These are phyloP conservation scores for Saxicola maurus DNA, from an alignment of 2,797 vertebrate genomes.

Conservation along the genomic window DNA sequence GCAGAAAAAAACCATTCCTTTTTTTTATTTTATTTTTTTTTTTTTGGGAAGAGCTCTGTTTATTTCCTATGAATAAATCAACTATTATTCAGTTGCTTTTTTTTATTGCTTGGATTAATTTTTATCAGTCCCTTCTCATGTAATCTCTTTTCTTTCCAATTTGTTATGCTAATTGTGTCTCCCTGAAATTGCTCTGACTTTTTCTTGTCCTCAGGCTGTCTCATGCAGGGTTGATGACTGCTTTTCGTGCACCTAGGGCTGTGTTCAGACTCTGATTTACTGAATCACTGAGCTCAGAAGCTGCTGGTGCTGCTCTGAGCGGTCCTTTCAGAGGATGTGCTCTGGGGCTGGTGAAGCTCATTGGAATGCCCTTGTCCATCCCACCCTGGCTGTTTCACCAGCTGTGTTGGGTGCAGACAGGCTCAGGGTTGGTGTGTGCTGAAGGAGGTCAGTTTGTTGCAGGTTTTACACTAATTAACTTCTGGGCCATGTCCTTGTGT, in stretches of 20 bases:
- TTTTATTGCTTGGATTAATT: not conserved
- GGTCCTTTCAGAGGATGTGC: not conserved
- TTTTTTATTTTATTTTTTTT: rapidly evolving
- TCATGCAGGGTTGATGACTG: not conserved
- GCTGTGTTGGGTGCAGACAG: not conserved
- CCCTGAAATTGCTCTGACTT: not conserved
- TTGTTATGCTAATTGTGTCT: not conserved
- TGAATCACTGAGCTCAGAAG: not conserved
- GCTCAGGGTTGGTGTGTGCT: rapidly evolving
- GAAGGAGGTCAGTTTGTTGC: not conserved
- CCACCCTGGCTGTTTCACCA: not conserved
- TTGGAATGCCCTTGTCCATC: not conserved
- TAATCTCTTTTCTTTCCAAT: not conserved
- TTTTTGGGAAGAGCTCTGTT: not conserved
- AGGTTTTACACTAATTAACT: not conserved
- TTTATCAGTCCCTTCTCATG: not conserved
- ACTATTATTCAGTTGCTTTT: not conserved
- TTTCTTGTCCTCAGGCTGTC: not conserved
- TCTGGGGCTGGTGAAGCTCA: too few species aligned
- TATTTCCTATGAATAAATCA: not conserved
- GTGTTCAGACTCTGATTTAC: not conserved
- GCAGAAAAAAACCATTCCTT: not conserved
- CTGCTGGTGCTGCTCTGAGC: not conserved
- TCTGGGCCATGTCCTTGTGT: rapidly evolving
- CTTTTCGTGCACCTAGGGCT: not conserved